A percentile compares a stretch with the other conserved stretches of the same genome.
Conservation (phyloP, 2,888 invertebrate genomes). For the Sphaeridia pumilis region DNA sequence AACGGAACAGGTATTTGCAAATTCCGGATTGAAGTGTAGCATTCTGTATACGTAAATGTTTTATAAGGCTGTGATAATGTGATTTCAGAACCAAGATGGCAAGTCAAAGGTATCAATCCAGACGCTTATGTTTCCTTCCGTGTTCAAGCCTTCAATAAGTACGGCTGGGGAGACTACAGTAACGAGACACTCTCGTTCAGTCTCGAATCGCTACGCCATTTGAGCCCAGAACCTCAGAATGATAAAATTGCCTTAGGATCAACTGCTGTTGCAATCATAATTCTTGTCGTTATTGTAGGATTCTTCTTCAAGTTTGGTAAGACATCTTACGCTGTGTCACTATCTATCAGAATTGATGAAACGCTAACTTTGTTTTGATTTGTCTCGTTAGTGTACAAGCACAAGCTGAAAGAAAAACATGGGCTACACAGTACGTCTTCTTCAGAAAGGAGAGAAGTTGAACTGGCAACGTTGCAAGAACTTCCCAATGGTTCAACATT, state of each 20-base stretch:
- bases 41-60: not conserved
- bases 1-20: conserved; percentile 56
- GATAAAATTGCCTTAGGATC: conserved; percentile 52
- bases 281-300: conserved; percentile 40
- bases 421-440: conserved; percentile 44
- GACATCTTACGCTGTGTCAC: not conserved
- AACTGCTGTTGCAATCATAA: conserved; percentile 43
- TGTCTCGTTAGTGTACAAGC: conserved; percentile 49
- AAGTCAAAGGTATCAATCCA: conserved; percentile 54
- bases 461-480: conserved; percentile 73
- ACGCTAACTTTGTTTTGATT: conserved; percentile 5
- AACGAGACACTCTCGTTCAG: conserved; percentile 51
- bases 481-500: conserved; percentile 60
- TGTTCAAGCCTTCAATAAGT: conserved; percentile 63
- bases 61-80: too few relatives aligned
- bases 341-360: not conserved
- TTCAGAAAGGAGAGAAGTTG: conserved; percentile 40
- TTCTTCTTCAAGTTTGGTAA: conserved; percentile 47
- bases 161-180: conserved; percentile 73
- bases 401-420: conserved; percentile 58
- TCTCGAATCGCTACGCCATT: conserved; percentile 44
- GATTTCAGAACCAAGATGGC: conserved; percentile 61
- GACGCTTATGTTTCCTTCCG: conserved; percentile 57
- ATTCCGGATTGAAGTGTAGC: not conserved
- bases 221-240: conserved; percentile 45